phyloP scores from a whole-genome alignment of 1,140 invertebrate species.

The Trichomalopsis sarcophagae region DNA sequence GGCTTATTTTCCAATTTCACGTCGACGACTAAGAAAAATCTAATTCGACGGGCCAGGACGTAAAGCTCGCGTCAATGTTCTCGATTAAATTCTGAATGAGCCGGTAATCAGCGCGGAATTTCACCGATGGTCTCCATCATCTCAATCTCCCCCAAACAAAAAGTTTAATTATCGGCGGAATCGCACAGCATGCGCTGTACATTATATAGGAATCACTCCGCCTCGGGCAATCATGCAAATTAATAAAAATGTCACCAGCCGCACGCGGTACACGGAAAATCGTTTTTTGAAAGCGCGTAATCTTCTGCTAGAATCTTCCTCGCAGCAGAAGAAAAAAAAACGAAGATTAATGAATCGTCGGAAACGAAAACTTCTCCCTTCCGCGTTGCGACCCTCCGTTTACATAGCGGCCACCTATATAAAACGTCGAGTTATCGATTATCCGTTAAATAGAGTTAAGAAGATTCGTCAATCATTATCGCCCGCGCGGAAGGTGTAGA shows the following conservation, averaged over 20 bases:
- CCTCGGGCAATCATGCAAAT: neutral
- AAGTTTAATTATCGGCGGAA: neutral
- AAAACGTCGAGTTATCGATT: constrained; percentile 1
- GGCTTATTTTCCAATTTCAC: neutral
- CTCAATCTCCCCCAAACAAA: neutral
- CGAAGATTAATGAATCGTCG: constrained; percentile 8
- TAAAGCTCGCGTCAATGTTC: neutral
- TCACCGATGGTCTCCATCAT: neutral
- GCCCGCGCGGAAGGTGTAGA: neutral
- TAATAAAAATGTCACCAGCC: neutral
- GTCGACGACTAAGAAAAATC: neutral
- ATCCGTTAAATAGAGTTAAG: neutral
- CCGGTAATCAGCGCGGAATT: neutral
- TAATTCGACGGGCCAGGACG: neutral
- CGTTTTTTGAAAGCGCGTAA: neutral
- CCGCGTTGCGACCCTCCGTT: neutral
- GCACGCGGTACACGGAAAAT: neutral
- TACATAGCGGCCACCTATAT: neutral
- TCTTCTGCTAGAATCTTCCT: neutral
- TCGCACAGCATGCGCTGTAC: neutral
- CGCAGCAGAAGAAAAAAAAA: neutral
- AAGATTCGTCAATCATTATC: constrained; percentile 13
- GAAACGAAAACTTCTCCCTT: neutral
- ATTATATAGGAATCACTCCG: neutral
- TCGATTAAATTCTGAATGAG: neutral